Conservation (phyloP, 2,888 invertebrate genomes). For the Meta bourneti region DNA sequence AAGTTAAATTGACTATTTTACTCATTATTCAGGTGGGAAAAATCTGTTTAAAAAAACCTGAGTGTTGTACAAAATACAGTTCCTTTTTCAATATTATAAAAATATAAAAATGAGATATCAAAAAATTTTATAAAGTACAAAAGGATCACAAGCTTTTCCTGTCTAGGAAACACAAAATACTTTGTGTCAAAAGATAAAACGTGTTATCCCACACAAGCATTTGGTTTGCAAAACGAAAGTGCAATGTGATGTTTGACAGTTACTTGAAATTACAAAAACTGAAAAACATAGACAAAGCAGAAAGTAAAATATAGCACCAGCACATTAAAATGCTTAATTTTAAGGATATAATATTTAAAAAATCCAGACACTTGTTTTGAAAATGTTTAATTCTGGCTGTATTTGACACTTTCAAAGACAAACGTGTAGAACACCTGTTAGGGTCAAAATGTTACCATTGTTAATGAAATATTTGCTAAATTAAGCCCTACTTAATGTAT, state of each 20-base stretch:
- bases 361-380: background rate
- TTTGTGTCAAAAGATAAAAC: constrained; percentile 73
- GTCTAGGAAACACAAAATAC: constrained; percentile 66
- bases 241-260: constrained; percentile 53
- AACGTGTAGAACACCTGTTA: background rate
- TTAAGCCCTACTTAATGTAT: background rate
- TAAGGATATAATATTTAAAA: background rate
- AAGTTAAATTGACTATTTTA: constrained; percentile 12
- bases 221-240: constrained; percentile 60
- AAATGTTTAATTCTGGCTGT: background rate
- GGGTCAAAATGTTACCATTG: background rate
- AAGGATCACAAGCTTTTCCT: constrained; percentile 72
- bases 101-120: constrained; percentile 73
- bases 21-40: constrained; percentile 15
- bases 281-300: constrained; percentile 37
- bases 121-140: constrained; percentile 72
- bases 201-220: constrained; percentile 74
- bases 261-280: constrained; percentile 58
- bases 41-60: constrained; percentile 41
- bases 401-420: background rate
- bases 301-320: constrained; percentile 58
- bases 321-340: constrained; percentile 11
- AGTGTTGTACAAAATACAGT: constrained; percentile 65
- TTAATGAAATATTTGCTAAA: background rate
- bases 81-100: constrained; percentile 58